Conservation (phyloP, 2,888 invertebrate species). For the Halictus ligatus region DNA sequence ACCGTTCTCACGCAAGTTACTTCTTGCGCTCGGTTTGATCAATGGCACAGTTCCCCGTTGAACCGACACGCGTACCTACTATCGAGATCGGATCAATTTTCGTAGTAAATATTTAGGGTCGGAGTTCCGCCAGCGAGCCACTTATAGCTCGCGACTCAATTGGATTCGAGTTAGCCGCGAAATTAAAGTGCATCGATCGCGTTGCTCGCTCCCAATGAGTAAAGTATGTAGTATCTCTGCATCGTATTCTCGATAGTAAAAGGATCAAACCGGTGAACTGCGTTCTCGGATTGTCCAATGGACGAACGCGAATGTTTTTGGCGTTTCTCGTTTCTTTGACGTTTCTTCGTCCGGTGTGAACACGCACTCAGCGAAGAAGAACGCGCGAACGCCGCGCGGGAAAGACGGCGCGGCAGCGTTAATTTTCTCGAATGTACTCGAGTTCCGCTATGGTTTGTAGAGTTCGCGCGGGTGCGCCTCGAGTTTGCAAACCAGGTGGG, state of each 20-base stretch:
- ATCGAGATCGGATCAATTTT: background rate
- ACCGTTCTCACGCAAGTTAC: conserved; percentile 51
- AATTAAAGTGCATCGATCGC: conserved; percentile 6
- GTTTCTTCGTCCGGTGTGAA: background rate
- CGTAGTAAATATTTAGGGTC: background rate
- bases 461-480: background rate
- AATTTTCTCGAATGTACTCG: conserved; percentile 13
- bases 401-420: conserved; percentile 21
- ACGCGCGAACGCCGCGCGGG: conserved; percentile 1
- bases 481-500: background rate
- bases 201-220: background rate
- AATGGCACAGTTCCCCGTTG: conserved; percentile 27
- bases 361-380: background rate
- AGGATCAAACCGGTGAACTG: background rate
- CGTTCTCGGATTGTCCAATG: background rate
- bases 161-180: background rate
- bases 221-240: background rate
- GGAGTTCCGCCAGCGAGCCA: background rate
- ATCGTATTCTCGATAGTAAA: background rate
- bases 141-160: background rate
- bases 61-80: background rate
- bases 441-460: conserved; percentile 10
- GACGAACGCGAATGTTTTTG: background rate
- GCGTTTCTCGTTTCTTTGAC: background rate
- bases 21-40: conserved; percentile 31